A percentile compares a stretch with the other conserved stretches of the same genome.
Evolutionary conservation across 2,797 vertebrate species (phyloP).

Genomic region (Perodicticus potto): DNA sequence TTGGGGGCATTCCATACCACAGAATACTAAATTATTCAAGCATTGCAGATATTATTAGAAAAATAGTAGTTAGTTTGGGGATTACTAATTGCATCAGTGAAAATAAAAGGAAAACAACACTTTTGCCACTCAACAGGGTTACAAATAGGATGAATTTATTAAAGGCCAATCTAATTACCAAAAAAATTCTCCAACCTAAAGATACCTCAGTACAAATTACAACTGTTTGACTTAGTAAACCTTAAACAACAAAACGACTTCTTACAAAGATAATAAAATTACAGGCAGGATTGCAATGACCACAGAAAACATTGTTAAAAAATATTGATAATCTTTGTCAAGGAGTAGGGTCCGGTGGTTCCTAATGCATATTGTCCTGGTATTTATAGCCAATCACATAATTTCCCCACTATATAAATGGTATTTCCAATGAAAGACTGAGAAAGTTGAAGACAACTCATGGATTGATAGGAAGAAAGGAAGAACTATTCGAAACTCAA

Average conservation of each 20-base stretch:
- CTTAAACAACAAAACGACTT: background rate
- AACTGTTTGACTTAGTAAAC: background rate
- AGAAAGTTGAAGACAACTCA: background rate
- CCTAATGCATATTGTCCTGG: background rate
- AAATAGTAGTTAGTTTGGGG: background rate
- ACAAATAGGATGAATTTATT: background rate
- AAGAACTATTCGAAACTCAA: background rate
- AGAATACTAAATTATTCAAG: constrained; percentile 13
- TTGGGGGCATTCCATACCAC: background rate
- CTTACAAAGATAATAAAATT: constrained; percentile 15
- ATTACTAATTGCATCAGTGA: background rate
- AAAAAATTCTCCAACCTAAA: background rate
- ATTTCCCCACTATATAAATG: background rate
- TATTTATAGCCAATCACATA: background rate
- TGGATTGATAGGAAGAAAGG: background rate
- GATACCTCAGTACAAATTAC: background rate
- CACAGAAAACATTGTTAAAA: background rate
- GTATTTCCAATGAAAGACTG: background rate
- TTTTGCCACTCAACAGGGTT: background rate
- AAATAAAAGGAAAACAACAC: background rate
- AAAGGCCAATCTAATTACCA: background rate
- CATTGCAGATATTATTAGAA: background rate
- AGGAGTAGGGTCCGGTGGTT: background rate
- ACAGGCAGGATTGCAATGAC: background rate
- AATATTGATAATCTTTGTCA: background rate